Percentiles rank a stretch among this genome's conserved stretches.
These are phyloP conservation scores for Paratrypauchen microcephalus DNA, from an alignment of 2,797 vertebrate genomes.

Conservation along the genomic window DNA sequence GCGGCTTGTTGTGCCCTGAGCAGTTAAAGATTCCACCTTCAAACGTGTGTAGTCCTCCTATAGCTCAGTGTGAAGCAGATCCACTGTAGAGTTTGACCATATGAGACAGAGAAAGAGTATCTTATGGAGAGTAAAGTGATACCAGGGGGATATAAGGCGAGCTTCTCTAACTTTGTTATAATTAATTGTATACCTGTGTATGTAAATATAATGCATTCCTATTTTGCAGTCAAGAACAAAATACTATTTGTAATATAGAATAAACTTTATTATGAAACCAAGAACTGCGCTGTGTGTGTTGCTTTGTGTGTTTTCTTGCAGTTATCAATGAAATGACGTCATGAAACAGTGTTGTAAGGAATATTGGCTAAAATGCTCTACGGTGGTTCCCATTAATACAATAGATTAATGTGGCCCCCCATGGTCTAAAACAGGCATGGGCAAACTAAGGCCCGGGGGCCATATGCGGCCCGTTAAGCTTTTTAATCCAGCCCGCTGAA, in stretches of 20 bases:
- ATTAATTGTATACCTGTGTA: slow-evolving; percentile 99
- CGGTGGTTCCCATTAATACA: too few relatives aligned
- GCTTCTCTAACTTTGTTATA: slow-evolving; percentile 99
- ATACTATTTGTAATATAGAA: slow-evolving; percentile 99
- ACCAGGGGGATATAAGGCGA: slow-evolving; percentile 96
- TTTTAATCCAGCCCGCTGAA: too few relatives aligned
- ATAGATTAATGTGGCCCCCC: too few relatives aligned
- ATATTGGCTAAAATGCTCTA: too few relatives aligned
- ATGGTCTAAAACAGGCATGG: too few relatives aligned
- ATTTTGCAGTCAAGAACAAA: slow-evolving; percentile 99
- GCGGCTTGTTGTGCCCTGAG: slow-evolving; percentile 55
- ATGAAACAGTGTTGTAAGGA: too few relatives aligned
- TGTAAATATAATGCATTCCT: slow-evolving; percentile 99
- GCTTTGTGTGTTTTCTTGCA: slow-evolving; percentile 20
- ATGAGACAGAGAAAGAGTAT: slow-evolving; percentile 86
- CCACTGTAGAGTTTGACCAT: slow-evolving; percentile 85
- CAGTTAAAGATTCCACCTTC: slow-evolving; percentile 87
- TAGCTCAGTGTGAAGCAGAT: slow-evolving; percentile 91
- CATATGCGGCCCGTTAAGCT: too few relatives aligned
- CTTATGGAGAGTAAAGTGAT: slow-evolving; percentile 86
- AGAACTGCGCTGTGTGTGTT: slow-evolving; percentile 41
- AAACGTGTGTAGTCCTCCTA: slow-evolving; percentile 82
- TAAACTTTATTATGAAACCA: slow-evolving; percentile 99
- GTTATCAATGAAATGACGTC: too few relatives aligned
- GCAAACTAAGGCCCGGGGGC: too few relatives aligned